Conservation (phyloP, 2,113 vertebrate species). For the Petromus typicus region DNA sequence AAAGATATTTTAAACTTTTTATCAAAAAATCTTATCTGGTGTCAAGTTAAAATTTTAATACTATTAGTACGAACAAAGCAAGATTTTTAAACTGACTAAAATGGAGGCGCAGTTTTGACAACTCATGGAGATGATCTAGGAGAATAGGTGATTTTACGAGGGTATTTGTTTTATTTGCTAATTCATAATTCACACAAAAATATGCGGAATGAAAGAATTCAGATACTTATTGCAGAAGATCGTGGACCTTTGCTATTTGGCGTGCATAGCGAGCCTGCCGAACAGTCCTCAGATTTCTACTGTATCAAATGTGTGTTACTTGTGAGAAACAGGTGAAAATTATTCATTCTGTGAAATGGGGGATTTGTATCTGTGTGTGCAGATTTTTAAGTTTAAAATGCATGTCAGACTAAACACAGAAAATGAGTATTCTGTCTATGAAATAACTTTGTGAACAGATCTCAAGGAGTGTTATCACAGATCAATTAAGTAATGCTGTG, state of each 20-base stretch:
- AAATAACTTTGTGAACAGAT: conserved; percentile 34
- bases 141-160: background rate
- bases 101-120: background rate
- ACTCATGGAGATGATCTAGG: background rate
- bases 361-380: background rate
- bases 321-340: background rate
- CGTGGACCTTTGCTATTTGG: background rate
- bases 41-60: background rate
- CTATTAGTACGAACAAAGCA: background rate
- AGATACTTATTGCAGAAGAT: background rate
- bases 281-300: background rate
- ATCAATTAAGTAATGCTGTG: background rate
- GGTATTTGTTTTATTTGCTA: background rate
- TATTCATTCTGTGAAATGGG: background rate
- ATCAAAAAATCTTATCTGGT: background rate
- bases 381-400: background rate
- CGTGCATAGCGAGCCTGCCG: background rate
- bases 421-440: background rate
- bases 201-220: background rate
- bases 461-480: conserved; percentile 5
- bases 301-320: background rate
- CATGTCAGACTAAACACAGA: background rate
- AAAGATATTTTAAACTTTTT: background rate
- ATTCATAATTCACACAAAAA: background rate
- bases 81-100: background rate